These are phyloP conservation scores for Phalloptychus januarius DNA, from an alignment of 2,797 vertebrate species.

Conservation along the genomic window DNA sequence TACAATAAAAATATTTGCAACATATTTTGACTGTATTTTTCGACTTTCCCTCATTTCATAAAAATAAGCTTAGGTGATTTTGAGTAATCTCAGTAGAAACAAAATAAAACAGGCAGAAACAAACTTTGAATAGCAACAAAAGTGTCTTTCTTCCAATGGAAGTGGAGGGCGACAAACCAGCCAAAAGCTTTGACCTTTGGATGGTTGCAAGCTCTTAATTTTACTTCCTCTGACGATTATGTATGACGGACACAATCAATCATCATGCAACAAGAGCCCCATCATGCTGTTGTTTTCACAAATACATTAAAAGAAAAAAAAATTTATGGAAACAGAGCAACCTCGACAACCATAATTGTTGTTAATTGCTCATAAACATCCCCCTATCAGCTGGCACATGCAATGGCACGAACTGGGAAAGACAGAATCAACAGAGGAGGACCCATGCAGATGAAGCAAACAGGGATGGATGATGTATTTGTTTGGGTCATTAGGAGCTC, in stretches of 20 bases:
- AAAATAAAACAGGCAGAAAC: conserved; percentile 4
- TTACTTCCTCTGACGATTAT: conserved; percentile 9
- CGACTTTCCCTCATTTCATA: background rate
- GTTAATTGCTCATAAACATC: conserved; percentile 73
- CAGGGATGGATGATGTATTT: conserved; percentile 62
- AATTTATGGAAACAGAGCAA: conserved; percentile 49
- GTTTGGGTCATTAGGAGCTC: conserved; percentile 71
- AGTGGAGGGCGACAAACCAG: background rate
- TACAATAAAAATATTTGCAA: background rate
- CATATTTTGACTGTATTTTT: background rate
- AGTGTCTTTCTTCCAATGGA: background rate
- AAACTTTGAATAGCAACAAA: background rate
- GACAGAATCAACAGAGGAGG: conserved; percentile 43
- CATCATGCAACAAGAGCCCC: conserved; percentile 41
- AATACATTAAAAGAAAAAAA: conserved; percentile 49
- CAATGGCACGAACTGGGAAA: conserved; percentile 46
- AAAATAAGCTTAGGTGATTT: background rate
- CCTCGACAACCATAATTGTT: conserved; percentile 54
- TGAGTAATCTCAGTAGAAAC: background rate
- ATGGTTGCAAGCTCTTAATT: conserved; percentile 12
- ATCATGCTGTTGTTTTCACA: conserved; percentile 54
- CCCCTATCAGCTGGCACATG: conserved; percentile 61
- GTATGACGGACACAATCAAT: conserved; percentile 24
- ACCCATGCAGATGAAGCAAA: conserved; percentile 44
- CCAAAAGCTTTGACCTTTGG: conserved; percentile 5